phyloP scores from a whole-genome alignment of 2,113 vertebrate genomes.

The Calonectris borealis region DNA sequence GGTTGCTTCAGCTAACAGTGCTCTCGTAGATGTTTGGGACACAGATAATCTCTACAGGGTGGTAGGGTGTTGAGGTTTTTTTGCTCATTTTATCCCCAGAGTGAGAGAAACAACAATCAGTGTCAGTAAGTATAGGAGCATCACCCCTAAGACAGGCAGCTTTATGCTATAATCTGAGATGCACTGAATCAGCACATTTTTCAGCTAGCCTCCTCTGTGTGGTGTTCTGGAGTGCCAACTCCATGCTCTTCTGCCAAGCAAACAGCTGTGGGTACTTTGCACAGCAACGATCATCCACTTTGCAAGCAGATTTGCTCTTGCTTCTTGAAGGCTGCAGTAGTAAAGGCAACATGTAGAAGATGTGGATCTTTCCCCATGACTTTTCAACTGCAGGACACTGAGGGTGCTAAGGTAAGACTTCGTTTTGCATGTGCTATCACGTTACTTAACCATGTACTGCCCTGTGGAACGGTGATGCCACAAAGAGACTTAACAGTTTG shows the following conservation, averaged over 20 bases:
- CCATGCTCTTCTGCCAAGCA: neutral
- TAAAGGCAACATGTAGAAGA: neutral
- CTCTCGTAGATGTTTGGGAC: neutral
- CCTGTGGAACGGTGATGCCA: neutral
- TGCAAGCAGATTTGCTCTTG: neutral
- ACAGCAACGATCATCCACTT: accelerated
- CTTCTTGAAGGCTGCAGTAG: neutral
- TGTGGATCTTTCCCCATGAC: neutral
- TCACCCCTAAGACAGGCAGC: neutral
- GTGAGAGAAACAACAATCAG: neutral
- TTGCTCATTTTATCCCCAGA: neutral
- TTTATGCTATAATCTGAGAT: neutral
- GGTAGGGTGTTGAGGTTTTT: neutral
- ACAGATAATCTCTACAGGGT: neutral
- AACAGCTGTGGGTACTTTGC: neutral
- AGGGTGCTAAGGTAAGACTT: neutral
- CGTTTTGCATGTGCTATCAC: neutral
- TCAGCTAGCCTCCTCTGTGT: neutral
- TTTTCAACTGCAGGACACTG: neutral
- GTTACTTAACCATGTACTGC: neutral
- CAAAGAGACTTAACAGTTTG: neutral
- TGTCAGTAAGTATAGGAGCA: neutral
- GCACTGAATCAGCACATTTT: neutral
- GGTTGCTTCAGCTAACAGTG: neutral
- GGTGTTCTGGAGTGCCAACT: neutral